phyloP scores from a whole-genome alignment of 64 coral and sea anemone genomes.

The Stylophora pistillata region DNA sequence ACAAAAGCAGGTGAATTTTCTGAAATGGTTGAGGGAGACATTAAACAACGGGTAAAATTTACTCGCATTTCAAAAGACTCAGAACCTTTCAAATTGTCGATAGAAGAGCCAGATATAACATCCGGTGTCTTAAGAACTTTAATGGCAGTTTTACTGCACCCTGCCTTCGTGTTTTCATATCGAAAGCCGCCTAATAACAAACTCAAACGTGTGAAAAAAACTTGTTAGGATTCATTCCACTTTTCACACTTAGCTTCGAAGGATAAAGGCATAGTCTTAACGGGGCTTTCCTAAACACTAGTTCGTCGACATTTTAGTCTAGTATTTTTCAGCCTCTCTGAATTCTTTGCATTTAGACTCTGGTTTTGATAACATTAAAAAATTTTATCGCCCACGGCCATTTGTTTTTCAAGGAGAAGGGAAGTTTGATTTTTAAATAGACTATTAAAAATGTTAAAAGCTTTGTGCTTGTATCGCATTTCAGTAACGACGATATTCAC shows the following conservation, averaged over 20 bases:
- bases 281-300: constrained; percentile 24
- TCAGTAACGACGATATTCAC: constrained; percentile 28
- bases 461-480: constrained; percentile 41
- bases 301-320: constrained; percentile 43
- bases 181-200: constrained; percentile 19
- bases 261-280: constrained; percentile 13
- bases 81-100: constrained; percentile 21
- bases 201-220: constrained; percentile 40
- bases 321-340: background rate
- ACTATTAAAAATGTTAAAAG: constrained; percentile 20
- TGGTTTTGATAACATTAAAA: constrained; percentile 1
- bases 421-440: constrained; percentile 18
- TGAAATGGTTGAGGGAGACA: constrained; percentile 6
- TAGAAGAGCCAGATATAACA: background rate
- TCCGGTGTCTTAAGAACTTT: constrained; percentile 9
- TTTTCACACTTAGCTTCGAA: constrained; percentile 32
- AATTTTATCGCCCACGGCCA: background rate
- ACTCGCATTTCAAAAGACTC: background rate
- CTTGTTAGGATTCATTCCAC: constrained; percentile 3
- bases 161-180: background rate
- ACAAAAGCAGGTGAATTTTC: constrained; percentile 64
- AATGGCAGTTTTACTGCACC: background rate
- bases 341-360: background rate
- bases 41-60: background rate
- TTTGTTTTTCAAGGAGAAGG: constrained; percentile 10